Percentiles rank a stretch among this genome's conserved stretches.
Conservation (phyloP, 2,888 invertebrate species). For the Hemicrepidius hirtus region DNA sequence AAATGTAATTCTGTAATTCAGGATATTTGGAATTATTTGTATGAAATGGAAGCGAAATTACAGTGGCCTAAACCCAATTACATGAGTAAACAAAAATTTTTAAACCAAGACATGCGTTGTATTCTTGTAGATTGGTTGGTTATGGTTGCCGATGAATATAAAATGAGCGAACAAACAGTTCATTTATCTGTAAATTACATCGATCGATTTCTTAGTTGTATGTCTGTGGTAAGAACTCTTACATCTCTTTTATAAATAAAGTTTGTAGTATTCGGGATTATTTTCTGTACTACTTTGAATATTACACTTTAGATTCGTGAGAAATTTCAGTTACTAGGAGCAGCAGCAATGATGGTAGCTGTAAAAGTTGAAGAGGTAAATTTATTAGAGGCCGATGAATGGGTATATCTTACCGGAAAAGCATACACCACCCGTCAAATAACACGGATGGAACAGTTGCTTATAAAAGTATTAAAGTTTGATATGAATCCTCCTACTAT, state of each 20-base stretch:
- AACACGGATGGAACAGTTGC: constrained; percentile 67
- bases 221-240: constrained; percentile 66
- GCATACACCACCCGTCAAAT: constrained; percentile 66
- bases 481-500: constrained; percentile 67
- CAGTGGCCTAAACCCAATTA: constrained; percentile 63
- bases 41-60: constrained; percentile 57
- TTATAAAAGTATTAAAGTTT: constrained; percentile 66
- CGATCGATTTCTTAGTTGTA: constrained; percentile 67
- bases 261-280: no score
- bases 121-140: constrained; percentile 69
- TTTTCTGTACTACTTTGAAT: no score
- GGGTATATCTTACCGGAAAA: constrained; percentile 66
- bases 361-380: constrained; percentile 70
- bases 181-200: constrained; percentile 67
- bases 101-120: constrained; percentile 65
- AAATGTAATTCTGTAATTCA: constrained; percentile 31
- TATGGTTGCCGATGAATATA: constrained; percentile 66
- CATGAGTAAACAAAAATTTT: constrained; percentile 66
- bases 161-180: constrained; percentile 65
- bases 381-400: constrained; percentile 66
- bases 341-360: constrained; percentile 69
- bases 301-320: constrained; percentile 60
- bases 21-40: constrained; percentile 64
- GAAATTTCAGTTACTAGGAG: constrained; percentile 69
- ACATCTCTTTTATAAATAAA: no score